Conservation (phyloP, 1,140 invertebrate genomes). For the Notospermus geniculatus region DNA sequence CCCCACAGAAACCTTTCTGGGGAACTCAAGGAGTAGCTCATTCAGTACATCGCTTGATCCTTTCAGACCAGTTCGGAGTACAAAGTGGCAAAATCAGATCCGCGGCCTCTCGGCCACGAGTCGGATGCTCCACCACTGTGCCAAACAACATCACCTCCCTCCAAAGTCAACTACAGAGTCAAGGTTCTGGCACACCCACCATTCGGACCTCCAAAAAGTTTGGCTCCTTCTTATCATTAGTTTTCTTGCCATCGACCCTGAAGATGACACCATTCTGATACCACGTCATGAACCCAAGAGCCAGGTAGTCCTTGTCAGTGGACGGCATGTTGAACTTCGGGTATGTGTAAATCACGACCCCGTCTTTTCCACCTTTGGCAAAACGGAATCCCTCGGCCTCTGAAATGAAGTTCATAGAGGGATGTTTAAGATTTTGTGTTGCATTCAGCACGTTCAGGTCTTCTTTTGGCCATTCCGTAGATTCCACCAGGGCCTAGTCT, state of each 20-base stretch:
- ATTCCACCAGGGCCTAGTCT: too few relatives aligned
- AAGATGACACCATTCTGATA: slow-evolving; percentile 35
- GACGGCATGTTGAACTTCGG: slow-evolving; percentile 17
- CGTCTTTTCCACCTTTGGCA: slow-evolving; percentile 23
- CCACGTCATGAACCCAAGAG: slow-evolving; percentile 48
- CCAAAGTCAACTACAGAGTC: too few relatives aligned
- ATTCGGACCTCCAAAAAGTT: slow-evolving; percentile 43
- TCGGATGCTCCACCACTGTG: too few relatives aligned
- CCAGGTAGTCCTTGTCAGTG: slow-evolving; percentile 32
- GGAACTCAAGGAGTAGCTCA: too few relatives aligned
- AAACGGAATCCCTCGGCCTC: slow-evolving; percentile 42
- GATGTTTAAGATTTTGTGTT: not conserved
- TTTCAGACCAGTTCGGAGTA: too few relatives aligned
- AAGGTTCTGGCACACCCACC: slow-evolving; percentile 22
- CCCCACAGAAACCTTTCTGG: too few relatives aligned
- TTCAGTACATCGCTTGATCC: too few relatives aligned
- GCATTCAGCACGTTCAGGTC: too few relatives aligned
- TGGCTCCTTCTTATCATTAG: slow-evolving; percentile 9
- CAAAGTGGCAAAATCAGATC: too few relatives aligned
- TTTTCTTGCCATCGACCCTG: slow-evolving; percentile 29
- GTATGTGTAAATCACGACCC: slow-evolving; percentile 34
- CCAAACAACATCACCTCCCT: too few relatives aligned
- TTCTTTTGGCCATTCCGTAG: too few relatives aligned
- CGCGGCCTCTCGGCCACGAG: too few relatives aligned
- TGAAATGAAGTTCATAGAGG: slow-evolving; percentile 18